Evolutionary conservation across 2,888 invertebrate genomes (phyloP), one percentile per base, ranked within the genome.

Genomic region (Cerastis leucographa): DNA sequence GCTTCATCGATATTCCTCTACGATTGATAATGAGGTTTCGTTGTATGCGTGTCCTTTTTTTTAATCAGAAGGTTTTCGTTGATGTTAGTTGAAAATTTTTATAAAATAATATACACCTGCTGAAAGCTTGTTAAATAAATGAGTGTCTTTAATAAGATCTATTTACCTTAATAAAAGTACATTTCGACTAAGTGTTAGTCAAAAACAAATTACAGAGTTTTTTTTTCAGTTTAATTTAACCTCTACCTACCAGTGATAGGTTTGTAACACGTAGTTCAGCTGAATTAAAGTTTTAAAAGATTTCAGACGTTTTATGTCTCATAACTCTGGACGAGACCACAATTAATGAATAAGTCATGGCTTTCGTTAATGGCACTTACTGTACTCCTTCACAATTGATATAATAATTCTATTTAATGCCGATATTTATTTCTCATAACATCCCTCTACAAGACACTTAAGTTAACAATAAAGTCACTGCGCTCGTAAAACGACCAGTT

Each of bases 1-100:
- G 56, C 54, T 74, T 78, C 76, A 85, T 86, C 81, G 84, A 87
- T 85, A 80, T 81, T 84, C 69, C 77, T 79, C 61, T 74, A 71
- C 66, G 59, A 67, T 74, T 78, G 67, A 66, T 78, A 77, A 86
- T 76, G 62, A 76, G 25, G 35, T 71, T 61, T 61, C 2, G n/a
- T 62, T 66, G 19, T n/a, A 19, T 14, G 14, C 65, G 44, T 42
- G 25, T 46, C 2, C 7, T 44, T 71, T 35, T 61, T 61, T 71
- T 19, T 12, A 59, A 61, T 61, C 19, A 19, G 8, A 29, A 2
- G 8, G 5, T n/a, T 17, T 17, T n/a, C 40, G 0, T 56, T 11
- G 35, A n/a, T 25, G 14, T 2, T 62, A 9, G 14, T 62, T n/a
- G 40, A 0, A 35, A 62, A 29, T 11, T 19, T 29, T 22, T 2